These are phyloP conservation scores for Minunthozetes semirufus DNA, from an alignment of 2,888 invertebrate genomes.

Conservation along the genomic window DNA sequence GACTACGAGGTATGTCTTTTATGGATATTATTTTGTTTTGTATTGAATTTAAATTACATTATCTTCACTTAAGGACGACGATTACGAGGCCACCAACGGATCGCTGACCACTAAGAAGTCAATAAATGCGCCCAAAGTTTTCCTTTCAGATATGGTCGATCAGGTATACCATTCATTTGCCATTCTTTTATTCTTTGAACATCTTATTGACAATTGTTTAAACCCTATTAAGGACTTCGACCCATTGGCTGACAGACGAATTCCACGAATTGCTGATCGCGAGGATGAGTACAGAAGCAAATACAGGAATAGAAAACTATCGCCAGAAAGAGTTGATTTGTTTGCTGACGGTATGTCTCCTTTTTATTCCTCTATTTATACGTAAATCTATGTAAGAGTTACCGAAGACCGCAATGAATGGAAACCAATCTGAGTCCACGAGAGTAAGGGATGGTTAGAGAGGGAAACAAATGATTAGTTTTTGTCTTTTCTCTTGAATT, in stretches of 20 bases:
- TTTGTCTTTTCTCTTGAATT: not conserved
- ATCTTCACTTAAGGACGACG: conserved; percentile 63
- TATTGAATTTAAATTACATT: conserved; percentile 22
- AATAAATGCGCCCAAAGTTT: conserved; percentile 76
- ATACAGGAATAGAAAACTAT: conserved; percentile 76
- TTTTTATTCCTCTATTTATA: conserved; percentile 24
- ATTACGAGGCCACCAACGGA: conserved; percentile 57
- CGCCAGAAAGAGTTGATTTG: conserved; percentile 92
- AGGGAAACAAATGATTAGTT: not conserved
- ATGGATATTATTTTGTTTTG: not conserved
- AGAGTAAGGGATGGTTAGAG: not conserved
- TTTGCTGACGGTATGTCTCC: conserved; percentile 83
- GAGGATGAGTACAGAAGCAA: conserved; percentile 94
- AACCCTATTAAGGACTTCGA: conserved; percentile 82
- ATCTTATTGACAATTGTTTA: no score
- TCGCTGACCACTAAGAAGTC: conserved; percentile 62
- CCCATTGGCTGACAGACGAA: conserved; percentile 83
- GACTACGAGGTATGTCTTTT: conserved; percentile 55
- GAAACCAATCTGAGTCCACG: not conserved
- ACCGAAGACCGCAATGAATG: not conserved
- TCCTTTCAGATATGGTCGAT: conserved; percentile 74
- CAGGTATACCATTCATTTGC: conserved; percentile 31
- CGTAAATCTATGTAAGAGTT: not conserved
- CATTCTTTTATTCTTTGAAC: no score
- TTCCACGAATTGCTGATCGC: conserved; percentile 86